phyloP scores from a whole-genome alignment of 2,113 vertebrate species.

The Gasterosteus aculeatus region DNA sequence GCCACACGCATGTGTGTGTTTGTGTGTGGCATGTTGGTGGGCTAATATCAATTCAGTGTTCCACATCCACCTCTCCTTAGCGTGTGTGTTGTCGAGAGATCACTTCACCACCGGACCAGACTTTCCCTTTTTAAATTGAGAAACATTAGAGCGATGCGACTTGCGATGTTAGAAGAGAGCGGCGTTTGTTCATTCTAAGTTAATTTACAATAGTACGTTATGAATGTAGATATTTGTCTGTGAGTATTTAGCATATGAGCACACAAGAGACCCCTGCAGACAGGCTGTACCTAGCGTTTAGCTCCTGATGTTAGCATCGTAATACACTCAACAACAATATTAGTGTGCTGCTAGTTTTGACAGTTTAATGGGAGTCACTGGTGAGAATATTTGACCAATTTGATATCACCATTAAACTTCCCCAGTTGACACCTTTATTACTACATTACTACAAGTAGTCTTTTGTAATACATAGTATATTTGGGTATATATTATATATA shows the following conservation, averaged over 20 bases:
- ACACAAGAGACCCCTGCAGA: too few species aligned
- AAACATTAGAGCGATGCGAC: not conserved
- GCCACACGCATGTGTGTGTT: not conserved
- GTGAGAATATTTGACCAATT: not conserved
- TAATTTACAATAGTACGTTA: not conserved
- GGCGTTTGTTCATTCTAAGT: not conserved
- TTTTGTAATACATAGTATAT: not conserved
- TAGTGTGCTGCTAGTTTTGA: too few species aligned
- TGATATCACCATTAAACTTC: not conserved
- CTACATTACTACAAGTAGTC: not conserved
- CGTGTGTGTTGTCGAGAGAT: conserved; percentile 27
- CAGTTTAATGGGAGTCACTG: not conserved
- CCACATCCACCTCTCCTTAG: conserved; percentile 20
- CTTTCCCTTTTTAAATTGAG: not conserved
- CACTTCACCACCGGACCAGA: not conserved
- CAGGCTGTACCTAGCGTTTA: too few species aligned
- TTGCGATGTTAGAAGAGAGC: not conserved
- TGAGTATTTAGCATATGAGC: too few species aligned
- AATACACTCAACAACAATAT: not conserved
- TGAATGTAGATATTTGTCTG: too few species aligned
- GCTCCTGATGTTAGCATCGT: not conserved
- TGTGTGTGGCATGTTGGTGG: not conserved
- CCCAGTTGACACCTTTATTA: not conserved
- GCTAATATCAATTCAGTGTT: conserved; percentile 39
- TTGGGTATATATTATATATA: too few species aligned